Percentiles rank a stretch among this genome's conserved stretches.
These are phyloP conservation scores for Pedetes capensis DNA, from an alignment of 2,113 vertebrate genomes.

Conservation along the genomic window DNA sequence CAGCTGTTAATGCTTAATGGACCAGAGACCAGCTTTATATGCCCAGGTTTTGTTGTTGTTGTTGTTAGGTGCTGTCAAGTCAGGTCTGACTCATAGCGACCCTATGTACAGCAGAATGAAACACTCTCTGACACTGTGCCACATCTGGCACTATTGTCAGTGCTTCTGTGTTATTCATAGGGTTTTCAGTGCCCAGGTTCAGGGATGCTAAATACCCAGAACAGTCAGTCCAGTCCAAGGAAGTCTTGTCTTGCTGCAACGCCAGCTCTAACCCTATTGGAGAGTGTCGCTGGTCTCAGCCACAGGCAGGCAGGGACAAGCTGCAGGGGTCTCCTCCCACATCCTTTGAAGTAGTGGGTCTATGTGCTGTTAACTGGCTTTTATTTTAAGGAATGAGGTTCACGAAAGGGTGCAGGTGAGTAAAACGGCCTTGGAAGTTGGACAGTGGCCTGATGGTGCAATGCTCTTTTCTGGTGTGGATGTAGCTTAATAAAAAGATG, in stretches of 20 bases:
- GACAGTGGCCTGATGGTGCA: accelerated
- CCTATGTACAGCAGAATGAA: too few species aligned
- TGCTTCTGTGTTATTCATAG: too few species aligned
- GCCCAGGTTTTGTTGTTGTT: too few species aligned
- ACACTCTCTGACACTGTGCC: too few species aligned
- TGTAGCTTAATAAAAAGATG: not conserved
- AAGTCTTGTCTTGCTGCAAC: too few species aligned
- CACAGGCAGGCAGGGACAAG: not conserved
- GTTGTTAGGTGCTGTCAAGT: too few species aligned
- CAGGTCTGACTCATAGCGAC: too few species aligned
- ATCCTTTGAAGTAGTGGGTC: not conserved
- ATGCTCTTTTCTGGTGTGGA: not conserved
- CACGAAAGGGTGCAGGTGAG: not conserved
- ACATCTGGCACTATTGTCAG: too few species aligned
- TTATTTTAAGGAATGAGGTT: not conserved
- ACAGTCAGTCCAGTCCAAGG: not conserved
- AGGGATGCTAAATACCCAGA: not conserved
- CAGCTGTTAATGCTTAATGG: not conserved
- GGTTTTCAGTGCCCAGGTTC: not conserved
- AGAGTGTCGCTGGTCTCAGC: too few species aligned
- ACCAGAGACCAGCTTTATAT: not conserved
- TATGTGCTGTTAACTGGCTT: not conserved
- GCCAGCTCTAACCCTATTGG: accelerated
- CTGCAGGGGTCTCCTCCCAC: not conserved
- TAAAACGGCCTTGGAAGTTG: not conserved